Conservation (phyloP, 2,113 vertebrate genomes). For the Lepisosteus oculatus region DNA sequence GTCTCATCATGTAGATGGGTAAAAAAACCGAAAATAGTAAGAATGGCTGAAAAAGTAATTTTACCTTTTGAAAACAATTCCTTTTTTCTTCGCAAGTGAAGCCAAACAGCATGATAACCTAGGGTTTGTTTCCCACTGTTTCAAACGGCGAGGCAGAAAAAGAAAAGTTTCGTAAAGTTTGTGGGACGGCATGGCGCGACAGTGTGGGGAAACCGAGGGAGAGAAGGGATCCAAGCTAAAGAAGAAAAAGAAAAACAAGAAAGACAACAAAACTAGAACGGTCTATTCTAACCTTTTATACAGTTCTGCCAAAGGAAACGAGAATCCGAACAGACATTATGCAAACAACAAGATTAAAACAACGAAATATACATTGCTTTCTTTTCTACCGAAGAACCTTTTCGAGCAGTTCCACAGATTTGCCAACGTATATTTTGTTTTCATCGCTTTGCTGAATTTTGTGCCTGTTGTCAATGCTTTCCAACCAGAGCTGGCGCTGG, state of each 20-base stretch:
- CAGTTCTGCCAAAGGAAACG: constrained; percentile 52
- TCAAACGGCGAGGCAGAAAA: constrained; percentile 28
- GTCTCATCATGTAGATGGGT: constrained; percentile 12
- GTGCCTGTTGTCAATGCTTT: constrained; percentile 89
- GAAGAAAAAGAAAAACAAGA: constrained; percentile 70
- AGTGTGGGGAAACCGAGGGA: constrained; percentile 50
- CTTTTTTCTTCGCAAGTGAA: constrained; percentile 7
- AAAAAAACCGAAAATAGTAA: constrained; percentile 30
- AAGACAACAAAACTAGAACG: constrained; percentile 64
- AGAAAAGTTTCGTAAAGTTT: constrained; percentile 53
- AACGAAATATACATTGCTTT: constrained; percentile 91
- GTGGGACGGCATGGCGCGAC: constrained; percentile 64
- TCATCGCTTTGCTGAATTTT: constrained; percentile 92
- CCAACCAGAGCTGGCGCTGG: constrained; percentile 87
- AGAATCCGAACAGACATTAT: constrained; percentile 62
- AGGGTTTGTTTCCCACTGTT: constrained; percentile 16
- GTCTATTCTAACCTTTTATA: constrained; percentile 75
- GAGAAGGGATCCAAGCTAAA: constrained; percentile 46
- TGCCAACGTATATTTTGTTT: constrained; percentile 96
- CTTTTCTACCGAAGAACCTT: constrained; percentile 95
- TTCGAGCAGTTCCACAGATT: constrained; percentile 95
- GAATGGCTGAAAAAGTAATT: constrained; percentile 47
- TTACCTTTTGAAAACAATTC: constrained; percentile 24
- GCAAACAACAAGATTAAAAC: constrained; percentile 90
- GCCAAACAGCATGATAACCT: constrained; percentile 56